Percentiles rank a stretch among this genome's conserved stretches.
Conservation (phyloP, 2,797 vertebrate species). For the Microctenopoma stevenorrisi region DNA sequence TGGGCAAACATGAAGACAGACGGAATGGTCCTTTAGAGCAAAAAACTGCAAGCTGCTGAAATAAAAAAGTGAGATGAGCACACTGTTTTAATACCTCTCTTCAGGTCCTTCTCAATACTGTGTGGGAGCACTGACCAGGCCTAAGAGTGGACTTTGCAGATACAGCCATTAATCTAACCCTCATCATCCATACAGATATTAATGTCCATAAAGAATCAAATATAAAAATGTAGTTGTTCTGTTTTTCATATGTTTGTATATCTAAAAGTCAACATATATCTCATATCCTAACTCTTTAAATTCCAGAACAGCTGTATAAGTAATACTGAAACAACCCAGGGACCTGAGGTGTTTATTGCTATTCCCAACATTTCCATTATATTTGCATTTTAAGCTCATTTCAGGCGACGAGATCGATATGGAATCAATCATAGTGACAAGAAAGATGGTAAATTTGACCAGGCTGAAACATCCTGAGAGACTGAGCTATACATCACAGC, state of each 20-base stretch:
- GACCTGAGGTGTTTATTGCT: conserved; percentile 63
- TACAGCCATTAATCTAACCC: background rate
- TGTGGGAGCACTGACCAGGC: background rate
- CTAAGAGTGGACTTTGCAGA: background rate
- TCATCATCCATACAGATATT: conserved; percentile 3
- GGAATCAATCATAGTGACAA: conserved; percentile 83
- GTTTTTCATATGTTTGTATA: background rate
- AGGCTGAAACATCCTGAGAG: conserved; percentile 76
- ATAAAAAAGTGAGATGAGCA: conserved; percentile 2
- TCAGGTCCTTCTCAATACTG: conserved; percentile 10
- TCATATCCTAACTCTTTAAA: conserved; percentile 22
- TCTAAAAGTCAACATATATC: conserved; percentile 17
- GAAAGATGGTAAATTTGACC: conserved; percentile 81
- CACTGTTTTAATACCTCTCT: background rate
- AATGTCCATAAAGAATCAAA: conserved; percentile 1
- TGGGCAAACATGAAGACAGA: conserved; percentile 10
- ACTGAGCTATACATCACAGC: conserved; percentile 75
- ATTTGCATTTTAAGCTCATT: conserved; percentile 82
- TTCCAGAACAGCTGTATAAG: background rate
- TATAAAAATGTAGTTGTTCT: background rate
- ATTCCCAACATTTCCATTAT: conserved; percentile 71
- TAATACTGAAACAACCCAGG: conserved; percentile 2
- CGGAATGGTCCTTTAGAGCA: background rate
- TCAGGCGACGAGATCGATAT: conserved; percentile 76
- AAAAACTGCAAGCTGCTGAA: background rate